Percentiles rank a stretch among this genome's conserved stretches.
Evolutionary conservation across 2,797 vertebrate species (phyloP).

Genomic region (Enteromius treurensis): DNA sequence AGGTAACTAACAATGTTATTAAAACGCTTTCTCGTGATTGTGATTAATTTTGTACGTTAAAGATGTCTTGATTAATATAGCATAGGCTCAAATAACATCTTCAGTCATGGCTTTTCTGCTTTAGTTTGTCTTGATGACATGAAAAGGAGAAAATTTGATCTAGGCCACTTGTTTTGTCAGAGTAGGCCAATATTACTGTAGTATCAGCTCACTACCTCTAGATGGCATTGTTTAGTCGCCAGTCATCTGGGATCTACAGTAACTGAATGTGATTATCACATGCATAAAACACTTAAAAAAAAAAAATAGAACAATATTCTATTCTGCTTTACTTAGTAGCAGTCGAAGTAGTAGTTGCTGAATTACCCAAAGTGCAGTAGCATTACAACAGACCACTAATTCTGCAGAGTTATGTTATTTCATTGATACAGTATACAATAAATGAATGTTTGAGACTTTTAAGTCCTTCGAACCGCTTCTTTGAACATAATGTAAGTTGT

Average conservation of each 20-base stretch:
- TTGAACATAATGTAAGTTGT: constrained; percentile 13
- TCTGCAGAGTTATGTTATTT: background rate
- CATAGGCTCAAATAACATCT: background rate
- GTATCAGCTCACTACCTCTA: constrained; percentile 28
- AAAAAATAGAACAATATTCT: background rate
- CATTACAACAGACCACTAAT: background rate
- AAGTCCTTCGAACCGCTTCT: background rate
- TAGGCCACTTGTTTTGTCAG: background rate
- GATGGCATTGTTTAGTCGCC: constrained; percentile 55
- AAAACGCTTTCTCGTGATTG: background rate
- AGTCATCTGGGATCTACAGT: constrained; percentile 1
- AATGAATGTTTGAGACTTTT: background rate
- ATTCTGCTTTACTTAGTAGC: background rate
- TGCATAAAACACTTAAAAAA: background rate
- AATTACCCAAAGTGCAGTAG: background rate
- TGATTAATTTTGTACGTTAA: background rate
- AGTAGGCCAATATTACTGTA: background rate
- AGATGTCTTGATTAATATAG: background rate
- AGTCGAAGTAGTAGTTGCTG: background rate
- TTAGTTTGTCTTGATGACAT: background rate
- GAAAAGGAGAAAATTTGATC: background rate
- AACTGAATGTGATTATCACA: background rate
- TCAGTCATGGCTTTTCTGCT: background rate
- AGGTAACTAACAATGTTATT: background rate
- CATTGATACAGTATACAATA: background rate